Percentiles rank a stretch among this genome's conserved stretches.
Conservation (phyloP, 2,797 vertebrate species). For the Parauchenoglanis punctatus region DNA sequence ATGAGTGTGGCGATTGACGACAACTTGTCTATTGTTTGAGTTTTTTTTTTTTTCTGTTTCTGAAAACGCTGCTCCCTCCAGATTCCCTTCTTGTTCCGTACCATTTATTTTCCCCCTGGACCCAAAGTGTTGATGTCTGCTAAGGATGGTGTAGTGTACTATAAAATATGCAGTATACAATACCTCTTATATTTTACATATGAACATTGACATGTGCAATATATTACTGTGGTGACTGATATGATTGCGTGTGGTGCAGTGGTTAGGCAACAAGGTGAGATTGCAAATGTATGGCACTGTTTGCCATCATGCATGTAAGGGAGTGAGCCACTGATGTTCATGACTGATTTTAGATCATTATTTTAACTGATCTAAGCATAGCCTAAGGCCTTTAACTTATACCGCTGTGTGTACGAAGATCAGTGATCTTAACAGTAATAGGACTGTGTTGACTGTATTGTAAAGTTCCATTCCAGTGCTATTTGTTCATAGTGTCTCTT, state of each 20-base stretch:
- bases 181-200: conserved; percentile 62
- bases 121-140: background rate
- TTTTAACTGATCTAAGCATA: conserved; percentile 1
- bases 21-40: background rate
- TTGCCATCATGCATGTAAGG: background rate
- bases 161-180: conserved; percentile 64
- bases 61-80: conserved; percentile 41
- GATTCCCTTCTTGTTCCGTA: conserved; percentile 49
- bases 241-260: background rate
- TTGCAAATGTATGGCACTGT: background rate
- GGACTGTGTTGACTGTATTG: conserved; percentile 12
- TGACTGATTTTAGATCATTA: conserved; percentile 6
- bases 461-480: conserved; percentile 20
- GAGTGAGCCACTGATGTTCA: background rate
- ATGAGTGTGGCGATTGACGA: conserved; percentile 13
- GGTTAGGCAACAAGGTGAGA: background rate
- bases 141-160: conserved; percentile 57
- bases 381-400: conserved; percentile 4
- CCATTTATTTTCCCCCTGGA: conserved; percentile 14
- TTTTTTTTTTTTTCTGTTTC: background rate
- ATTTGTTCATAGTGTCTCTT: background rate
- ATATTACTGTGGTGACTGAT: conserved; percentile 11
- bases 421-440: conserved; percentile 5
- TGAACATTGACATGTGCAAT: conserved; percentile 43
- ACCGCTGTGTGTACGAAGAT: background rate